These are phyloP conservation scores for Callocephalon fimbriatum DNA, from an alignment of 2,113 vertebrate genomes.

Conservation along the genomic window DNA sequence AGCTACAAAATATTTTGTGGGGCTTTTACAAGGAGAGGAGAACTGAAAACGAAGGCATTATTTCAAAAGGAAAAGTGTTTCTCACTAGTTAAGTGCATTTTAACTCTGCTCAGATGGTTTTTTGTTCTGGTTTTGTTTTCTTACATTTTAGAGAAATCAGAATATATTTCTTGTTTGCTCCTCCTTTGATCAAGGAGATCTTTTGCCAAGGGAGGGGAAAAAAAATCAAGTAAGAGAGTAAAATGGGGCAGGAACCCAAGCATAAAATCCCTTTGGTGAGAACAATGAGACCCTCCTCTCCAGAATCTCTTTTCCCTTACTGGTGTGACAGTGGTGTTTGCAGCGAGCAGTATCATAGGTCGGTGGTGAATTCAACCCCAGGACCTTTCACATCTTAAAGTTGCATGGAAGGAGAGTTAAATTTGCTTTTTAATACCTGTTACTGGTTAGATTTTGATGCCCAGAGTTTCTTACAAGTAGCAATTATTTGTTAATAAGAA, in stretches of 20 bases:
- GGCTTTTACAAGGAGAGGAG: conserved; percentile 1
- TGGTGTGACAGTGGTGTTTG: background rate
- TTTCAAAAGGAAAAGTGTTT: conserved; percentile 13
- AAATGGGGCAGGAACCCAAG: conserved; percentile 68
- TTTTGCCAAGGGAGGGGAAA: background rate
- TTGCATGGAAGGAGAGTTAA: background rate
- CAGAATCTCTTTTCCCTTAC: conserved; percentile 30
- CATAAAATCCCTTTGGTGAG: conserved; percentile 68
- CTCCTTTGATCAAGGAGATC: conserved; percentile 40
- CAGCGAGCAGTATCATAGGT: background rate
- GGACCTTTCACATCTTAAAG: background rate
- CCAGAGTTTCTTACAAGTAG: conserved; percentile 1
- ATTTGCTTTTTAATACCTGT: background rate
- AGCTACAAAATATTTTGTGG: background rate
- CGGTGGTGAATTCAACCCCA: background rate
- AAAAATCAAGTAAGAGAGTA: conserved; percentile 49
- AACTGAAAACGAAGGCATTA: conserved; percentile 28
- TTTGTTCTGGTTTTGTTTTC: background rate
- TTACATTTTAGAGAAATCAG: conserved; percentile 33
- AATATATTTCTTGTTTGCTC: conserved; percentile 50
- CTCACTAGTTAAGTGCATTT: background rate
- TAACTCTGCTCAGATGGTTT: background rate
- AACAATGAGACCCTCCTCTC: conserved; percentile 66
- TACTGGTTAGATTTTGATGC: conserved; percentile 39
- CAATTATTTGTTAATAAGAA: background rate